These are phyloP conservation scores for Chymomyza procnemis DNA, from an alignment of 2,888 invertebrate species.

Conservation along the genomic window DNA sequence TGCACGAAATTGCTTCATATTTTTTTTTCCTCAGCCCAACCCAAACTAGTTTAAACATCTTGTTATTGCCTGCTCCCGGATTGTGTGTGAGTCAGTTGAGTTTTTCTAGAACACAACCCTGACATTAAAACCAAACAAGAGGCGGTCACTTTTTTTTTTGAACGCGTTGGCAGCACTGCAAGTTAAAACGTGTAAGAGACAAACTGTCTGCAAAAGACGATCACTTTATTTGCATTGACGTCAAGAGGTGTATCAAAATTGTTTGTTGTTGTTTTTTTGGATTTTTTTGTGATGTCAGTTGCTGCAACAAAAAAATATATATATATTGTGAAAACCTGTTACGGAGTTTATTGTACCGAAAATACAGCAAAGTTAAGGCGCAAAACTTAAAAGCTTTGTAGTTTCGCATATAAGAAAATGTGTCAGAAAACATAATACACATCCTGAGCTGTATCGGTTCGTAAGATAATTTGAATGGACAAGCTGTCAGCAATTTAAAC, in stretches of 20 bases:
- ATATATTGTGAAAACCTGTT: slow-evolving; percentile 57
- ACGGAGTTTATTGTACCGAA: slow-evolving; percentile 25
- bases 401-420: not conserved
- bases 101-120: slow-evolving; percentile 64
- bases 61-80: not conserved
- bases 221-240: slow-evolving; percentile 67
- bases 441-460: not conserved
- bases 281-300: not conserved
- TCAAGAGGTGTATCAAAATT: slow-evolving; percentile 37
- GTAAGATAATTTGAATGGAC: not conserved
- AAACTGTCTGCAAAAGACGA: slow-evolving; percentile 28
- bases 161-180: not conserved
- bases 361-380: slow-evolving; percentile 29
- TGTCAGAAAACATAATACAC: not conserved
- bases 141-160: no score
- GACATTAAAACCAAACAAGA: slow-evolving; percentile 43
- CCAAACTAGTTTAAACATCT: slow-evolving; percentile 8
- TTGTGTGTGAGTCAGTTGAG: slow-evolving; percentile 6
- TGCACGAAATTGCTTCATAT: not conserved
- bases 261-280: slow-evolving; percentile 1
- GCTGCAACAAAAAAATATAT: not conserved
- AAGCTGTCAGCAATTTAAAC: not conserved
- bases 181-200: slow-evolving; percentile 8
- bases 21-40: not conserved
- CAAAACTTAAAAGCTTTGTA: slow-evolving; percentile 3